phyloP scores from a whole-genome alignment of 2,888 invertebrate genomes.

The Dryocosmus kuriphilus region DNA sequence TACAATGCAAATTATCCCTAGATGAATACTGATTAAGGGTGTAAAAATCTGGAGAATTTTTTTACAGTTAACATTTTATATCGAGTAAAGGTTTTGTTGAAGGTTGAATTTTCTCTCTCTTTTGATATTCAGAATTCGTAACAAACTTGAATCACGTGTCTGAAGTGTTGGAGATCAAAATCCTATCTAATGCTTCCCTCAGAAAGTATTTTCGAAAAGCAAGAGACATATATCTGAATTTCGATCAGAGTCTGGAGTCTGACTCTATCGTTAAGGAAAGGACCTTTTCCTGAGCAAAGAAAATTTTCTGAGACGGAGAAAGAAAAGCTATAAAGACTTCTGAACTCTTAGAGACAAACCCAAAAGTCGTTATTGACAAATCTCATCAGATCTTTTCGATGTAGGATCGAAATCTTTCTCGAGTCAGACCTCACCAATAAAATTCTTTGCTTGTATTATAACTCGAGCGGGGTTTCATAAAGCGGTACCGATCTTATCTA shows the following conservation, averaged over 20 bases:
- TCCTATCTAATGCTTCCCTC: neutral
- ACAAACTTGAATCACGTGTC: neutral
- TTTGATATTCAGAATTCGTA: neutral
- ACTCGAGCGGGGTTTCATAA: neutral
- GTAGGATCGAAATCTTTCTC: constrained; percentile 23
- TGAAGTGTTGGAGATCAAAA: neutral
- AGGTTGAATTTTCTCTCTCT: no score
- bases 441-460: constrained; percentile 22
- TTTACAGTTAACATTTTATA: no score
- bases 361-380: constrained; percentile 26
- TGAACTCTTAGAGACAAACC: neutral
- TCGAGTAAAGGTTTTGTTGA: no score
- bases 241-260: constrained; percentile 1
- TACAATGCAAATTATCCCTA: no score
- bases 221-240: constrained; percentile 10
- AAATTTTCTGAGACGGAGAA: constrained; percentile 4
- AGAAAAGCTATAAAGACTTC: constrained; percentile 9
- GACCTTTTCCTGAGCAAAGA: neutral
- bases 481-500: constrained; percentile 22
- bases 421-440: constrained; percentile 20
- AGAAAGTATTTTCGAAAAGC: neutral
- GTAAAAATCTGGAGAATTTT: no score
- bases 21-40: no score
- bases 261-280: neutral
- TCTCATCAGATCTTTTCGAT: constrained; percentile 21